Evolutionary conservation across 2,888 invertebrate species (phyloP).

Genomic region (Drosophila algonquin): DNA sequence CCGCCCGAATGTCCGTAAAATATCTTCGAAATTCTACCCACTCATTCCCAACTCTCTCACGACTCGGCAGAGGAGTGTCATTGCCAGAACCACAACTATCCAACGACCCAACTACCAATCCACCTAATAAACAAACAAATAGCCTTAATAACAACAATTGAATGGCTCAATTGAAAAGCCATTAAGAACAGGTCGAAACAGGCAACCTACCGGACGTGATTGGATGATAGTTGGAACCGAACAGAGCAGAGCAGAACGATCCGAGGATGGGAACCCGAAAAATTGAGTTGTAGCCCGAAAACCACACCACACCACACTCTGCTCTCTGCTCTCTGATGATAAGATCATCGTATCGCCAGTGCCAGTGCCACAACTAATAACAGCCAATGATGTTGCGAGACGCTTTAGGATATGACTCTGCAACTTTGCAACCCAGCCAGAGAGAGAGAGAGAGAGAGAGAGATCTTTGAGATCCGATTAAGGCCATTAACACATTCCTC

Average conservation of each 20-base stretch:
- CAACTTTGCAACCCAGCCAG: constrained; percentile 55
- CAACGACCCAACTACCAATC: constrained; percentile 14
- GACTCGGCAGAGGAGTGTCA: constrained; percentile 52
- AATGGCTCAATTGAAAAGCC: constrained; percentile 66
- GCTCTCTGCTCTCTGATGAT: constrained; percentile 50
- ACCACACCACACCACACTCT: constrained; percentile 23
- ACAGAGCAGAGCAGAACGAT: neutral
- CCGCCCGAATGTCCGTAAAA: no score
- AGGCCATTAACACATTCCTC: constrained; percentile 78
- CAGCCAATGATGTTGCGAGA: constrained; percentile 65
- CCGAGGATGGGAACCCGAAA: constrained; percentile 6
- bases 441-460: constrained; percentile 5
- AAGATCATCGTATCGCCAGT: constrained; percentile 52
- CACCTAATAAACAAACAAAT: constrained; percentile 59
- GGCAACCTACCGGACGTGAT: constrained; percentile 76
- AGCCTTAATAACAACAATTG: constrained; percentile 35
- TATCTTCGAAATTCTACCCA: neutral
- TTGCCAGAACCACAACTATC: neutral
- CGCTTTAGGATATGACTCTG: constrained; percentile 80
- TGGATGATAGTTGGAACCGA: constrained; percentile 55
- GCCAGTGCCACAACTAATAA: constrained; percentile 60
- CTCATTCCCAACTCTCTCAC: constrained; percentile 52
- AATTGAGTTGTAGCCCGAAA: constrained; percentile 4
- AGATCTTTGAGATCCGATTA: constrained; percentile 76
- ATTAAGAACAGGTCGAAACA: constrained; percentile 66